Conservation (phyloP, 2,888 invertebrate species). For the Camptogramma bilineatum region DNA sequence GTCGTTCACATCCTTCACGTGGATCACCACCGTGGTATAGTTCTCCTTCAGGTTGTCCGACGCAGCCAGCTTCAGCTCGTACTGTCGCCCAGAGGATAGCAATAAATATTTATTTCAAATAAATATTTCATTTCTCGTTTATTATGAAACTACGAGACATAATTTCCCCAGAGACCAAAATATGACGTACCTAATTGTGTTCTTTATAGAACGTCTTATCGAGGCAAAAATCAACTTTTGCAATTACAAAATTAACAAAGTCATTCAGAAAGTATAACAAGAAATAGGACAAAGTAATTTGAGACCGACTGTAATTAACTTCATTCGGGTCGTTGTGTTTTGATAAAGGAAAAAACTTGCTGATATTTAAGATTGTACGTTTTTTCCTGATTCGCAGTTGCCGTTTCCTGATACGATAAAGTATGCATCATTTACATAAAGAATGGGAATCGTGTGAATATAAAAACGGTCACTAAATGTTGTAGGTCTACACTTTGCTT, state of each 20-base stretch:
- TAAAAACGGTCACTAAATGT: constrained; percentile 53
- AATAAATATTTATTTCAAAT: constrained; percentile 35
- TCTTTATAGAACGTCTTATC: constrained; percentile 43
- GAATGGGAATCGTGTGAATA: constrained; percentile 28
- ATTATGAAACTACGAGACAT: constrained; percentile 32
- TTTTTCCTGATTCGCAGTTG: constrained; percentile 32
- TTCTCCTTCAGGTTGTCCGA: constrained; percentile 99
- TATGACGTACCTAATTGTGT: constrained; percentile 31
- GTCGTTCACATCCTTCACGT: constrained; percentile 99
- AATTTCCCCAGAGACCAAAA: constrained; percentile 33
- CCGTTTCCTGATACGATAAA: constrained; percentile 27
- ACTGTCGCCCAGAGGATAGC: constrained; percentile 83
- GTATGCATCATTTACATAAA: constrained; percentile 23
- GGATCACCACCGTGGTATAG: constrained; percentile 98
- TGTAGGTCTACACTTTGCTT: constrained; percentile 57
- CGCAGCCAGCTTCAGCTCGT: constrained; percentile 96
- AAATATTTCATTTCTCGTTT: constrained; percentile 34
- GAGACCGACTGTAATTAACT: constrained; percentile 61
- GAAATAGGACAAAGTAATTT: constrained; percentile 56
- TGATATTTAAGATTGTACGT: constrained; percentile 41
- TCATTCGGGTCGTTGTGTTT: constrained; percentile 51
- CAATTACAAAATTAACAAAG: constrained; percentile 61
- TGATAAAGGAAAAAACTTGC: constrained; percentile 49
- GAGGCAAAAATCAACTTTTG: constrained; percentile 54
- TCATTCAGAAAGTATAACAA: constrained; percentile 60